These are phyloP conservation scores for Barypeithes pellucidus DNA, from an alignment of 2,888 invertebrate species.

Conservation along the genomic window DNA sequence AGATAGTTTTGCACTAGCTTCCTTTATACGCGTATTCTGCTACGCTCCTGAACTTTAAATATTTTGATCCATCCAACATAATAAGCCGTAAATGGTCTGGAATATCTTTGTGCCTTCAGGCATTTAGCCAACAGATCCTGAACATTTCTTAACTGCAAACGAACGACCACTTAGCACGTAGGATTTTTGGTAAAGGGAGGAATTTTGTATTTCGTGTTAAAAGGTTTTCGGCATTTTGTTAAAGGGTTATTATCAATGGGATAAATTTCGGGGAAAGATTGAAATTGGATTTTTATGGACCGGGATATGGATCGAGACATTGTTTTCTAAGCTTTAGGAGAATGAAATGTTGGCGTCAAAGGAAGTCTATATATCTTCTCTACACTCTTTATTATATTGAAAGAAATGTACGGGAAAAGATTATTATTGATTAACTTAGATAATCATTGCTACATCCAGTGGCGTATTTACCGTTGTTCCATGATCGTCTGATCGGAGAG, in stretches of 20 bases:
- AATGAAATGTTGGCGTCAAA: too few species aligned
- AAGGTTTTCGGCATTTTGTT: conserved; percentile 16
- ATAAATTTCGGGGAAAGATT: neutral
- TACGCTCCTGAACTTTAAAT: neutral
- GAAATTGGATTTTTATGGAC: neutral
- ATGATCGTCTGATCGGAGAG: too few species aligned
- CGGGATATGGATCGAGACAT: neutral
- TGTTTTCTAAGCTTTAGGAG: neutral
- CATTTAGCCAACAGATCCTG: conserved; percentile 19
- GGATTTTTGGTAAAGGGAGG: neutral
- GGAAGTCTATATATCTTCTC: too few species aligned
- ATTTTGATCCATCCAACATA: conserved; percentile 16
- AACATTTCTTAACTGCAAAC: conserved; percentile 12
- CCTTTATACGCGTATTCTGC: neutral
- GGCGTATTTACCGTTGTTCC: too few species aligned
- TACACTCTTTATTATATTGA: too few species aligned
- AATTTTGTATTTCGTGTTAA: conserved; percentile 1
- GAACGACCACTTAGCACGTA: conserved; percentile 20
- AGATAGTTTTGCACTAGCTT: too few species aligned
- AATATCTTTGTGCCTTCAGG: conserved; percentile 20
- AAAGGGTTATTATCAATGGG: conserved; percentile 7
- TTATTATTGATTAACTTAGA: too few species aligned
- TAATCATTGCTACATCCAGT: too few species aligned
- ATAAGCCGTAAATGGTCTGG: conserved; percentile 20
- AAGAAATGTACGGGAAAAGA: too few species aligned